Evolutionary conservation across 2,888 invertebrate species (phyloP).

Genomic region (Megastigmus dorsalis): DNA sequence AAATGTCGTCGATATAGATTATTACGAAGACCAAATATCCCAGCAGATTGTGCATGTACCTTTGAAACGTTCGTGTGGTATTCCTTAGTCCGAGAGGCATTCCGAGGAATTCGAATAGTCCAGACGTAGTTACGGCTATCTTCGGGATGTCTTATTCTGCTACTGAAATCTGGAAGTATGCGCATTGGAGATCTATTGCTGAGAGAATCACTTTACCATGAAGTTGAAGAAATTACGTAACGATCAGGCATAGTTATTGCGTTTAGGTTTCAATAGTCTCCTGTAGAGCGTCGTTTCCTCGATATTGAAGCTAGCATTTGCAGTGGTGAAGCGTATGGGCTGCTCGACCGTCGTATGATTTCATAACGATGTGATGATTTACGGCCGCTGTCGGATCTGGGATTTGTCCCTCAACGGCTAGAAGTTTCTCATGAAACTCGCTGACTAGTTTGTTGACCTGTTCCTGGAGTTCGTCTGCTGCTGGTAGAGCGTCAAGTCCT

Average conservation of each 20-base stretch:
- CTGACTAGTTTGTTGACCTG: neutral
- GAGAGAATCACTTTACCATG: too few relatives aligned
- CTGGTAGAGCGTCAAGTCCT: too few relatives aligned
- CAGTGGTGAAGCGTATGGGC: neutral
- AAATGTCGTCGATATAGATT: conserved; percentile 66
- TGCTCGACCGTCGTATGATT: neutral
- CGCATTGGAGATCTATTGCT: conserved; percentile 52
- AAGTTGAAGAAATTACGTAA: too few relatives aligned
- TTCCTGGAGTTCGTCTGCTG: too few relatives aligned
- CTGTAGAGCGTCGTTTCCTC: too few relatives aligned
- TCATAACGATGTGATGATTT: neutral
- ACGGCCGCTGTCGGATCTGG: too few relatives aligned
- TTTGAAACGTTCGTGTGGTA: conserved; percentile 66
- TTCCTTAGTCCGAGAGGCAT: conserved; percentile 67
- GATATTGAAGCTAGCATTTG: neutral
- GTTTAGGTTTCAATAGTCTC: too few relatives aligned
- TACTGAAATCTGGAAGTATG: conserved; percentile 61
- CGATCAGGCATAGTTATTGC: too few relatives aligned
- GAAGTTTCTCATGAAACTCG: neutral
- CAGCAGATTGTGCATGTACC: conserved; percentile 61
- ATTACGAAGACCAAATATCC: conserved; percentile 57
- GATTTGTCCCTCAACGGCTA: neutral
- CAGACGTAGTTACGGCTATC: conserved; percentile 59
- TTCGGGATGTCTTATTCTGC: conserved; percentile 43
- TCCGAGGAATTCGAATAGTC: conserved; percentile 62